Evolutionary conservation across 2,797 vertebrate species (phyloP).

Genomic region (Acropternis orthonyx): DNA sequence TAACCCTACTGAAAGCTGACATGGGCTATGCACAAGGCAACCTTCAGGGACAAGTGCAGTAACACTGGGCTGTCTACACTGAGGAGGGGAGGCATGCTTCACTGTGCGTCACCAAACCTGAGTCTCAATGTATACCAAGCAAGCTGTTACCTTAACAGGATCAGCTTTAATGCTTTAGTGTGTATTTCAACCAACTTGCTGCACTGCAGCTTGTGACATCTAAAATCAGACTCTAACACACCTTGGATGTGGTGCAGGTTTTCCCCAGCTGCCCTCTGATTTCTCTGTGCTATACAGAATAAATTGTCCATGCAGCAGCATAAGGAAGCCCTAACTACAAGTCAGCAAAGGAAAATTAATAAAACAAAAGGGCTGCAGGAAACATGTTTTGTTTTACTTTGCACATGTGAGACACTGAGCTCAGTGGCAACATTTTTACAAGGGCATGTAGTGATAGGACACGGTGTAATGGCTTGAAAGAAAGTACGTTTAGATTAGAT

Average conservation of each 20-base stretch:
- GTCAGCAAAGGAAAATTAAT: constrained; percentile 12
- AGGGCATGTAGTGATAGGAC: neutral
- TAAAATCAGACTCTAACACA: neutral
- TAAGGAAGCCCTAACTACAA: neutral
- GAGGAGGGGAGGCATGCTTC: neutral
- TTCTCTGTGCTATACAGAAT: neutral
- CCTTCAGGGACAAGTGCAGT: neutral
- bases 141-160: neutral
- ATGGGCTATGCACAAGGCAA: neutral
- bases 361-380: neutral
- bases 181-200: neutral
- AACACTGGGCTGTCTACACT: neutral
- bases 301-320: neutral
- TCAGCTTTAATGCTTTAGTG: neutral
- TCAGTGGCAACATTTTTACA: neutral
- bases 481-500: neutral
- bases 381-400: neutral
- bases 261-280: neutral
- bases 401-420: rapidly evolving
- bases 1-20: neutral
- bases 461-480: neutral
- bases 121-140: neutral
- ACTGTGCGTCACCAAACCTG: neutral
- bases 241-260: neutral
- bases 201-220: neutral